Base-by-base conservation (phyloP, 2,797 vertebrate species). In the Arctocebus calabarensis region DNA sequence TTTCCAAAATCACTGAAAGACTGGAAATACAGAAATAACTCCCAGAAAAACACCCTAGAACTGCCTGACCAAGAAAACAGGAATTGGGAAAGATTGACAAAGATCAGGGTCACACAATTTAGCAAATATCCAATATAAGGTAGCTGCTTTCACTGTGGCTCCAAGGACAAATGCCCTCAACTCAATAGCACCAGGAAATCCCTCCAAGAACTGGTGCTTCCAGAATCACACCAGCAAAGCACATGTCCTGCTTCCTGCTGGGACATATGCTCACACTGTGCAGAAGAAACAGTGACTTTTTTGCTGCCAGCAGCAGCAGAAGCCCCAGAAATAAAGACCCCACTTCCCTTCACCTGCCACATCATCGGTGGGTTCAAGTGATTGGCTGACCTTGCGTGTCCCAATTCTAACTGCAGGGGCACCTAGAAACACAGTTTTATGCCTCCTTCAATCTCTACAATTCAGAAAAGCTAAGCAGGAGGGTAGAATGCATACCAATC, bases 331-430 rank as follows among this genome's bases (percentile, higher is more conserved):
- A n/a, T 45, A 52, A 52, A 23, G 11, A 43, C 61, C 61, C 27
- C 77, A 37, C 13, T 48, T 68, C 34, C 34, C 75, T n/a, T n/a
- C 40, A 2, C 40, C 52, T 9, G 32, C 55, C 25, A 3, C 16
- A 6, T 1, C 1, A 17, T 71, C 64, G n/a, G 19, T 11, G 0
- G 10, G 40, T 17, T 29, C 37, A 23, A 71, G 1, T 57, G 25
- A 45, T 8, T 20, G 19, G 27, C 68, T 11, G 13, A 12, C 29
- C 37, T 0, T 0, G 27, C 29, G 7, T 40, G 25, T 37, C 27
- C 19, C 27, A 48, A n/a, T 34, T 5, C 55, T n/a, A 34, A 55
- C 29, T 45, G 40, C 19, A 5, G 9, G 1, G 11, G 70, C n/a
- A 32, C 23, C n/a, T 29, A 19, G 55, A 37, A 71, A n/a, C 0